Conservation (phyloP, 2,113 vertebrate species). For the Brachionichthys hirsutus region DNA sequence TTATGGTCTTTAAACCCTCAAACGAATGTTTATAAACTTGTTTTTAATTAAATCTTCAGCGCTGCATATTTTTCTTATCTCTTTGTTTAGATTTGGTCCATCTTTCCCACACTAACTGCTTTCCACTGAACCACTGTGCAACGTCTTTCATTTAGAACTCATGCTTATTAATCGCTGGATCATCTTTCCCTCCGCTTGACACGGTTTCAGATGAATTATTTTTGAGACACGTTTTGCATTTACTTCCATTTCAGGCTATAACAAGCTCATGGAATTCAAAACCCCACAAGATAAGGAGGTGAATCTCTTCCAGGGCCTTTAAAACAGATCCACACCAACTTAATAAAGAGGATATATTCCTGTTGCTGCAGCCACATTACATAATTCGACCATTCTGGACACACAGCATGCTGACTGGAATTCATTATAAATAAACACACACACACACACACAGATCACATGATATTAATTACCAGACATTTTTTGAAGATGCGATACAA, state of each 20-base stretch:
- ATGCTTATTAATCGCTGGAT: background rate
- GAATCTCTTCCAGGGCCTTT: conserved; percentile 24
- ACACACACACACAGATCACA: conserved; percentile 22
- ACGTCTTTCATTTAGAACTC: too few species aligned
- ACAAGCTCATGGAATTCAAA: conserved; percentile 8
- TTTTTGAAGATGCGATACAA: conserved; percentile 7
- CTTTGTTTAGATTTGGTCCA: too few species aligned
- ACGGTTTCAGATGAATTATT: background rate
- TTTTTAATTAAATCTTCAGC: too few species aligned
- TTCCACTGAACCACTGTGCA: too few species aligned
- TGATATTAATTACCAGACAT: conserved; percentile 12
- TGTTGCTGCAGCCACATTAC: conserved; percentile 67
- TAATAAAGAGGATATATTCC: conserved; percentile 22
- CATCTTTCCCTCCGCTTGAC: background rate
- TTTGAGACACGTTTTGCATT: background rate
- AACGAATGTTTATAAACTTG: too few species aligned
- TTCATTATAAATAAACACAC: conserved; percentile 24
- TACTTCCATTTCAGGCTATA: background rate
- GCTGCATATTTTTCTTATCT: too few species aligned
- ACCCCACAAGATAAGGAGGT: background rate
- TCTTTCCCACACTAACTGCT: too few species aligned
- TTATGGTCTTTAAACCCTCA: too few species aligned
- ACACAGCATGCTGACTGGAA: conserved; percentile 63
- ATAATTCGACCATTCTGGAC: conserved; percentile 56
- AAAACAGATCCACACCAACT: conserved; percentile 18